Evolutionary conservation across 2,113 vertebrate genomes (phyloP).

Genomic region (Hippocampus guttulatus): DNA sequence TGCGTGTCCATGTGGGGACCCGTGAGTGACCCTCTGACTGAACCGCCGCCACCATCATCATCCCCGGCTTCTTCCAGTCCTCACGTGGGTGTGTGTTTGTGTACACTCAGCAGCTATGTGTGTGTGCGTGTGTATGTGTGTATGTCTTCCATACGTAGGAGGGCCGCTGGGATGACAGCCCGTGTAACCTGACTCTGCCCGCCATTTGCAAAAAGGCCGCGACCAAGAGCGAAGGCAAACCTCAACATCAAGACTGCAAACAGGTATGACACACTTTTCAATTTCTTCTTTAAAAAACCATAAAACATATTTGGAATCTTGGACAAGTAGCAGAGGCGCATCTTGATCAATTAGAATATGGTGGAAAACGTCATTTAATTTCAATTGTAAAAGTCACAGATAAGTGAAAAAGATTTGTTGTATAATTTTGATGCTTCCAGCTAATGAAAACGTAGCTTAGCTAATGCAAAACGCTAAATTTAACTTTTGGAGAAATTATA

Average conservation of each 20-base stretch:
- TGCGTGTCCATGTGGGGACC: slow-evolving; percentile 95
- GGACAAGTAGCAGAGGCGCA: not conserved
- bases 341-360: not conserved
- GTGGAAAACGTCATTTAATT: too few species aligned
- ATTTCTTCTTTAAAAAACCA: not conserved
- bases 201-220: slow-evolving; percentile 93
- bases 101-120: slow-evolving; percentile 48
- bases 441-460: too few species aligned
- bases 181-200: slow-evolving; percentile 89
- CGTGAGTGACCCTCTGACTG: slow-evolving; percentile 71
- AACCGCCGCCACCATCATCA: too few species aligned
- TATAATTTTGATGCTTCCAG: too few species aligned
- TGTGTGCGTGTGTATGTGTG: slow-evolving; percentile 20
- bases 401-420: too few species aligned
- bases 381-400: too few species aligned
- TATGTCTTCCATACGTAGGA: slow-evolving; percentile 72
- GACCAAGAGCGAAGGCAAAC: slow-evolving; percentile 76
- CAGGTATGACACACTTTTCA: slow-evolving; percentile 66
- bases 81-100: slow-evolving; percentile 11
- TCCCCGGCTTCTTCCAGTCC: too few species aligned
- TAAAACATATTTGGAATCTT: not conserved
- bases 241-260: slow-evolving; percentile 84
- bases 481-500: too few species aligned
- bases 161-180: slow-evolving; percentile 94
- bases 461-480: too few species aligned